Evolutionary conservation across 2,113 vertebrate species (phyloP).

Genomic region (Arvicanthis niloticus): DNA sequence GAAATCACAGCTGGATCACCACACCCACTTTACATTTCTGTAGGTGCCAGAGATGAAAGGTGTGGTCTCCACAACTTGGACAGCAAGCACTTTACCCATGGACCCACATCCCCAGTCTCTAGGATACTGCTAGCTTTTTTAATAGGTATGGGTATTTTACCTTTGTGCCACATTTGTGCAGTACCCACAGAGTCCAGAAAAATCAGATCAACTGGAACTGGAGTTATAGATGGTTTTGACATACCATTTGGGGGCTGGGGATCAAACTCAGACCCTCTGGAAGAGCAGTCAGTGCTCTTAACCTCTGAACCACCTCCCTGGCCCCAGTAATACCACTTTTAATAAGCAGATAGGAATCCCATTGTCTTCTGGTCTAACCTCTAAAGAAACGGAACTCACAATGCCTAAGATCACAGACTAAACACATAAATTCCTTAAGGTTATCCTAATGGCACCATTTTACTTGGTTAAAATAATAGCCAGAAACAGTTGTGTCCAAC

Average conservation of each 20-base stretch:
- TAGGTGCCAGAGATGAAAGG: not conserved
- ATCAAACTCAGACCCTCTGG: not conserved
- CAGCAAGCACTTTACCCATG: not conserved
- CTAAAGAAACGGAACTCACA: not conserved
- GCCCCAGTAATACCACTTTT: no score
- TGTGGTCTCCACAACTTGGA: not conserved
- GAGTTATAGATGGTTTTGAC: not conserved
- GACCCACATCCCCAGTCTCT: not conserved
- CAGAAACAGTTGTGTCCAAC: not conserved
- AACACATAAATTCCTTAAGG: not conserved
- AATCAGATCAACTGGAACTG: not conserved
- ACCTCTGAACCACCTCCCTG: not conserved
- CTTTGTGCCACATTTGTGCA: not conserved
- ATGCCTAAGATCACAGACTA: not conserved
- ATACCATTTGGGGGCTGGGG: not conserved
- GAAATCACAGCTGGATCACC: not conserved
- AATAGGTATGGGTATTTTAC: no score
- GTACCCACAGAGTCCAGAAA: not conserved
- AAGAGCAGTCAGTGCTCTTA: not conserved
- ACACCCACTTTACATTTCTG: not conserved
- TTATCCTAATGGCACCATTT: not conserved
- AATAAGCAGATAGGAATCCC: not conserved
- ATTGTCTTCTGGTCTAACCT: not conserved
- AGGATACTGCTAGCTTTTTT: not conserved
- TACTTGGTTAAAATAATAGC: conserved; percentile 23